Base-by-base conservation (phyloP, 2,888 invertebrate species). In the Pachycephus smyrnensis region DNA sequence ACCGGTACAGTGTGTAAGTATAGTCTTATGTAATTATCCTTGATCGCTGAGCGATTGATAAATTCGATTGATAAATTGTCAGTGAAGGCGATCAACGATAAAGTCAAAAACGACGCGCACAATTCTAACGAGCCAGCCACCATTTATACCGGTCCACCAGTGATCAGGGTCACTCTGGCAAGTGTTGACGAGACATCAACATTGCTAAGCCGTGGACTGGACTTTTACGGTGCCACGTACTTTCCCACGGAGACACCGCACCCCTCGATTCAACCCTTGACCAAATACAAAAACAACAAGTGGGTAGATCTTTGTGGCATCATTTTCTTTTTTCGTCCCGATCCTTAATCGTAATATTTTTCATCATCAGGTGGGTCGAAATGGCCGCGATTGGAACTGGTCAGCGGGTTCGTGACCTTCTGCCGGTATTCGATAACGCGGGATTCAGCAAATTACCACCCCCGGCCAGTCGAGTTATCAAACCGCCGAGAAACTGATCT, bases 181-280 rank as follows among this genome's bases (percentile, higher is more conserved):
- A 92, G 89, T 78, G 88, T 92, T 80, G 92, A 92, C 80, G 92
- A 93, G 88, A 92, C 91, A 82, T 87, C 90, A 80, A 94, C 94
- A 86, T 92, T 97, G 77, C 93, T 97, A 79, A 96, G 97, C 91
- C 96, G 96, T 88, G 97, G 97, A 0, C 93, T 97, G 79, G 96
- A 97, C 92, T 97, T 97, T 92, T 97, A 96, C 89, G 97, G 96
- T 32, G 97, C 97, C 73, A 97, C 97, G 35, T 97, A 95, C 93
- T 97, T 97, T 92, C 97, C 97, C 75, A 96, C 96, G 4, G 97
- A 97, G 90, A 94, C 96, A 82, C 94, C 95, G 40, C 93, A 94
- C 79, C 94, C 94, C 84, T 93, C 94, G 75, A 94, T 94, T 81
- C 89, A 89, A 80, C 86, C 89, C 74, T 85, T 90, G 75, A 86